Conservation (phyloP, 2,888 invertebrate genomes). For the Urechis unicinctus region DNA sequence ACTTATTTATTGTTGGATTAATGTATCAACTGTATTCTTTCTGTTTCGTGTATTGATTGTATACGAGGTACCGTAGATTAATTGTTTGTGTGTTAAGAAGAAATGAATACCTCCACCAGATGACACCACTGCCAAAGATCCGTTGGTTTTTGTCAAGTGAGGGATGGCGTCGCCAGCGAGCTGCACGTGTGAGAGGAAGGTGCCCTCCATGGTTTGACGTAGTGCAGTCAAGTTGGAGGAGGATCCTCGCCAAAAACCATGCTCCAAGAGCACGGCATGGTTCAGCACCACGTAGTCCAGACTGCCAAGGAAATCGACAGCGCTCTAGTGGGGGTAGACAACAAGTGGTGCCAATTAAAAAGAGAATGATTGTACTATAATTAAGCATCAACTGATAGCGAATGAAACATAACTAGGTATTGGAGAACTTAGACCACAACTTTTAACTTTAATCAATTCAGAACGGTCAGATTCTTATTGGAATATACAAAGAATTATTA, state of each 20-base stretch:
- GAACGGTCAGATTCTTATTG: too few species aligned
- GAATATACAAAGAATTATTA: too few species aligned
- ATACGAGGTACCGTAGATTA: too few species aligned
- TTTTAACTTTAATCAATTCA: too few species aligned
- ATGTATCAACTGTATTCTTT: too few species aligned
- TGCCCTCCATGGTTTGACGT: conserved; percentile 7
- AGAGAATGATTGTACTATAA: too few species aligned
- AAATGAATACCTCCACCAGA: neutral
- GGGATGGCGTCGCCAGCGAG: conserved; percentile 6
- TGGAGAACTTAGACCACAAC: too few species aligned
- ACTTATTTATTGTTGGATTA: too few species aligned
- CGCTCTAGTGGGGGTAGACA: too few species aligned
- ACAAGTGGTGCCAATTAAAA: neutral
- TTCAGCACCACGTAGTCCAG: conserved; percentile 8
- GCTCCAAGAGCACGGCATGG: conserved; percentile 6
- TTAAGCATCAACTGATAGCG: too few species aligned
- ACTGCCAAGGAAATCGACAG: conserved; percentile 3
- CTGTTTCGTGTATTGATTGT: too few species aligned
- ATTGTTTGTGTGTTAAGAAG: neutral
- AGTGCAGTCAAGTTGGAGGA: neutral
- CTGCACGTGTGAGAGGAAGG: conserved; percentile 6
- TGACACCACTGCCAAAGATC: conserved; percentile 6
- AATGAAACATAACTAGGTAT: too few species aligned
- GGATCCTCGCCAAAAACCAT: conserved; percentile 1
- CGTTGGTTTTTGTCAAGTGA: conserved; percentile 5